These are phyloP conservation scores for Pandemis corylana DNA, from an alignment of 2,888 invertebrate species.

Conservation along the genomic window DNA sequence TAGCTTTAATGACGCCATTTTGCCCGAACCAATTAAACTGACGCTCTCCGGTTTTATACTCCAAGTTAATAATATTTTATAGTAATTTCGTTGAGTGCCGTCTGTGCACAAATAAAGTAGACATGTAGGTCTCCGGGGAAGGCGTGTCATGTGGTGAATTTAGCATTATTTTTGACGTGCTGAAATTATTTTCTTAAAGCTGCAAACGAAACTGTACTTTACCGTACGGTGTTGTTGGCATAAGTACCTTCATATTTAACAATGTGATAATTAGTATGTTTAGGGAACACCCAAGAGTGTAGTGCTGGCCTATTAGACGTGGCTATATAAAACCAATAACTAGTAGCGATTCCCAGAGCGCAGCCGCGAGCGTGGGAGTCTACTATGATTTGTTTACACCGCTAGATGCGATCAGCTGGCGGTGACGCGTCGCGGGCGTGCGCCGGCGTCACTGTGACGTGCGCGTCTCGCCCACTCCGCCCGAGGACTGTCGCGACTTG, in stretches of 20 bases:
- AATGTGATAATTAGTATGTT: conserved; percentile 3
- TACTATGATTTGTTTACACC: conserved; percentile 82
- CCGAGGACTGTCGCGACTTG: conserved; percentile 31
- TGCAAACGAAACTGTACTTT: neutral
- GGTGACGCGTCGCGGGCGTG: conserved; percentile 65
- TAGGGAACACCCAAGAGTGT: conserved; percentile 8
- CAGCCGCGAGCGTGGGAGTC: conserved; percentile 67
- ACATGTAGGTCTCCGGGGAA: conserved; percentile 27
- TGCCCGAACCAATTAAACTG: conserved; percentile 59
- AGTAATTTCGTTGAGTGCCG: conserved; percentile 37
- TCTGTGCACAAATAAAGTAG: conserved; percentile 2
- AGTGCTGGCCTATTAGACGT: conserved; percentile 5
- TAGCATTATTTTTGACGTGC: conserved; percentile 14
- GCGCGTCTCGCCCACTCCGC: conserved; percentile 47
- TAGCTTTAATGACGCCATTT: conserved; percentile 64
- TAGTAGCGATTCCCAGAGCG: conserved; percentile 33
- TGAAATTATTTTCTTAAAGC: neutral
- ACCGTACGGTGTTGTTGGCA: conserved; percentile 1
- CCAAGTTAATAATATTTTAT: conserved; percentile 29
- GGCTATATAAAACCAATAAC: conserved; percentile 3
- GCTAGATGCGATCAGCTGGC: conserved; percentile 76
- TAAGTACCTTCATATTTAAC: neutral
- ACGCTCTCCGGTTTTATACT: conserved; percentile 49
- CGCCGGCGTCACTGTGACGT: conserved; percentile 55
- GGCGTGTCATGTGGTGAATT: conserved; percentile 18